These are phyloP conservation scores for Neoascia interrupta DNA, from an alignment of 2,888 invertebrate genomes.

Conservation along the genomic window DNA sequence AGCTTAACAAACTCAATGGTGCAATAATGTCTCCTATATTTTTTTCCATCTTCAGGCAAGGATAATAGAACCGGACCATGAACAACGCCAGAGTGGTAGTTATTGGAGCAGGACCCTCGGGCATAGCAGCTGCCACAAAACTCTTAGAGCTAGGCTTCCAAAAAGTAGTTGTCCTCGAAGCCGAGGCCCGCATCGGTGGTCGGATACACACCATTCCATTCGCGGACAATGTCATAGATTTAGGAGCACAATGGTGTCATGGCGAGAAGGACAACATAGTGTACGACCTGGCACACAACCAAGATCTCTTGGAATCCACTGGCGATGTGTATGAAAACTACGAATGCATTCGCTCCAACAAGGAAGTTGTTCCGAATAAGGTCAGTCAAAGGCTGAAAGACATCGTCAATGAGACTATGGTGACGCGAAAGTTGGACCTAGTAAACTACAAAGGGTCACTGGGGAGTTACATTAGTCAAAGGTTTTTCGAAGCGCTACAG, in stretches of 20 bases:
- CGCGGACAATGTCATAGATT: slow-evolving; percentile 80
- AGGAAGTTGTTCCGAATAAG: slow-evolving; percentile 77
- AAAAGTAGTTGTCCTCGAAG: slow-evolving; percentile 83
- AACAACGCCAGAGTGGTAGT: slow-evolving; percentile 76
- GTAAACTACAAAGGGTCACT: slow-evolving; percentile 76
- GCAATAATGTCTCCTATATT: too few relatives aligned
- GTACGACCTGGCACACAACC: slow-evolving; percentile 75
- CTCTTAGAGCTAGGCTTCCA: slow-evolving; percentile 79
- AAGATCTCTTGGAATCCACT: slow-evolving; percentile 76
- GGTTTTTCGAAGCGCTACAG: slow-evolving; percentile 75
- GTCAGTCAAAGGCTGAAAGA: slow-evolving; percentile 78
- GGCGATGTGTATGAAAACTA: slow-evolving; percentile 76
- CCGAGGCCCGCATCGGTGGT: slow-evolving; percentile 84
- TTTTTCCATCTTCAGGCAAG: too few relatives aligned
- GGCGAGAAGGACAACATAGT: slow-evolving; percentile 79
- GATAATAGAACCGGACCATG: slow-evolving; percentile 53
- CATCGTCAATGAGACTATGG: slow-evolving; percentile 79
- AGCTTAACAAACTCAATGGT: too few relatives aligned
- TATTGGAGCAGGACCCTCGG: slow-evolving; percentile 79
- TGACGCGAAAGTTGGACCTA: slow-evolving; percentile 76
- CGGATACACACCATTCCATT: slow-evolving; percentile 82
- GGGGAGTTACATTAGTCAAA: slow-evolving; percentile 77
- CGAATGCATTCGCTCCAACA: slow-evolving; percentile 77
- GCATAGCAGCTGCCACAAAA: slow-evolving; percentile 79
- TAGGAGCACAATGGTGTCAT: slow-evolving; percentile 80